Percentiles rank a stretch among this genome's conserved stretches.
These are phyloP conservation scores for Sycon ciliatum DNA, from an alignment of 37 sponge, comb jelly and placozoan genomes.

Conservation along the genomic window DNA sequence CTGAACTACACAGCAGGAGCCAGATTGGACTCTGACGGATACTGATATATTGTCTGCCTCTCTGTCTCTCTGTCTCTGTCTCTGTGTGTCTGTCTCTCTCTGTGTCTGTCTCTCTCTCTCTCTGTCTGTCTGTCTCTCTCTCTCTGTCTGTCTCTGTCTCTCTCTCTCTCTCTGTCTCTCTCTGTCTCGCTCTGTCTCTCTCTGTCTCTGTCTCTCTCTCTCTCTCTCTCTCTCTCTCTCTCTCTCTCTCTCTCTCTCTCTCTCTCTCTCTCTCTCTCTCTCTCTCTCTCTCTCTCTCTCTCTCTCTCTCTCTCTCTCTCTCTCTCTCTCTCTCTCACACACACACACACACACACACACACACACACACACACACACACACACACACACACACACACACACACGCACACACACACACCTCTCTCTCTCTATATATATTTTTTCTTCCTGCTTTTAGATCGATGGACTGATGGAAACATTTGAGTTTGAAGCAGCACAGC, in stretches of 20 bases:
- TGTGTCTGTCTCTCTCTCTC: too few relatives aligned
- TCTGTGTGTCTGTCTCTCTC: too few relatives aligned
- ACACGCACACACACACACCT: not conserved
- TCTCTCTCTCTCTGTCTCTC: too few relatives aligned
- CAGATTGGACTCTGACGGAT: too few relatives aligned
- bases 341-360: not conserved
- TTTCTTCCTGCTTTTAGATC: slow-evolving; percentile 18
- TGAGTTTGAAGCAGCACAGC: slow-evolving; percentile 38
- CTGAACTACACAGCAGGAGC: too few relatives aligned
- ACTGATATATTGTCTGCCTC: too few relatives aligned
- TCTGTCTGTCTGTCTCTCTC: too few relatives aligned
- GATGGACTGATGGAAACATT: slow-evolving; percentile 36
- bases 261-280: slow-evolving; percentile 10
- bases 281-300: slow-evolving; percentile 21
- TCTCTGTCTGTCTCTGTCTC: too few relatives aligned
- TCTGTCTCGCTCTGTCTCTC: too few relatives aligned
- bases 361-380: slow-evolving; percentile 16
- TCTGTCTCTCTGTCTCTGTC: too few relatives aligned
- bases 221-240: too few relatives aligned
- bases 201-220: too few relatives aligned
- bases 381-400: slow-evolving; percentile 23
- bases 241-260: not conserved
- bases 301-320: not conserved
- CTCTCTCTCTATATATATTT: slow-evolving; percentile 12
- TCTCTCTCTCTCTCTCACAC: slow-evolving; percentile 18